A percentile compares a stretch with the other conserved stretches of the same genome.
phyloP scores from a whole-genome alignment of 1,140 invertebrate genomes.

The Cephus cinctus region DNA sequence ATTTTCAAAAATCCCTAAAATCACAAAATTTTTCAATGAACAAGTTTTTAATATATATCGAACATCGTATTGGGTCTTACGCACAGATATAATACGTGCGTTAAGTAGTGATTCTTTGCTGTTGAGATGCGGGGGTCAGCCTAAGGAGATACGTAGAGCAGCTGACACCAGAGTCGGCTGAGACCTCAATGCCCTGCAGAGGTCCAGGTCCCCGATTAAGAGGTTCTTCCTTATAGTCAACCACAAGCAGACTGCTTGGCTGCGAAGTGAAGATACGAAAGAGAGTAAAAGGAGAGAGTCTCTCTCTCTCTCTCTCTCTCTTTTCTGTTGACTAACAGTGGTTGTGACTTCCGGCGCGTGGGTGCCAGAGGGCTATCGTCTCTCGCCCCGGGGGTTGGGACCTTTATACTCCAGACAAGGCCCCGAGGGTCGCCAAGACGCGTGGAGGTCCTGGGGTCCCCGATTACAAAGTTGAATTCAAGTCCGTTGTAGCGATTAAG shows the following conservation, averaged over 20 bases:
- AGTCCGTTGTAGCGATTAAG: not conserved
- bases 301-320: too few relatives aligned
- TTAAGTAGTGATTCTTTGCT: too few relatives aligned
- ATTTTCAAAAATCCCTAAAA: too few relatives aligned
- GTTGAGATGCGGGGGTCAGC: too few relatives aligned
- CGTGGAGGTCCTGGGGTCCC: conserved; percentile 19
- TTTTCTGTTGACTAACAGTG: too few relatives aligned
- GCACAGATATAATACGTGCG: too few relatives aligned
- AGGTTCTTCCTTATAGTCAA: conserved; percentile 40
- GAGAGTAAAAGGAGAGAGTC: too few relatives aligned
- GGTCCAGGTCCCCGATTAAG: conserved; percentile 44
- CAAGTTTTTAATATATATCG: too few relatives aligned
- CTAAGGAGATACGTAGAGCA: too few relatives aligned
- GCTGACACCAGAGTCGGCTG: conserved; percentile 14
- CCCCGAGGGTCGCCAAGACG: conserved; percentile 2
- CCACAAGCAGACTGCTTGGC: conserved; percentile 38
- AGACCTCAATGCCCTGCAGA: conserved; percentile 40
- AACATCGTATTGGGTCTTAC: too few relatives aligned
- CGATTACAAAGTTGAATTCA: conserved; percentile 14
- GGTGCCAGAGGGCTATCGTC: conserved; percentile 32
- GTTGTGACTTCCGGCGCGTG: conserved; percentile 17
- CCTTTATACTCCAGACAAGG: conserved; percentile 23
- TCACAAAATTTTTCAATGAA: too few relatives aligned
- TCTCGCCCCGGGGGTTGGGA: conserved; percentile 30
- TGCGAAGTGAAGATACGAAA: conserved; percentile 27